Evolutionary conservation across 1,140 invertebrate genomes (phyloP), one percentile per base, ranked within the genome.

Genomic region (Ruditapes philippinarum): DNA sequence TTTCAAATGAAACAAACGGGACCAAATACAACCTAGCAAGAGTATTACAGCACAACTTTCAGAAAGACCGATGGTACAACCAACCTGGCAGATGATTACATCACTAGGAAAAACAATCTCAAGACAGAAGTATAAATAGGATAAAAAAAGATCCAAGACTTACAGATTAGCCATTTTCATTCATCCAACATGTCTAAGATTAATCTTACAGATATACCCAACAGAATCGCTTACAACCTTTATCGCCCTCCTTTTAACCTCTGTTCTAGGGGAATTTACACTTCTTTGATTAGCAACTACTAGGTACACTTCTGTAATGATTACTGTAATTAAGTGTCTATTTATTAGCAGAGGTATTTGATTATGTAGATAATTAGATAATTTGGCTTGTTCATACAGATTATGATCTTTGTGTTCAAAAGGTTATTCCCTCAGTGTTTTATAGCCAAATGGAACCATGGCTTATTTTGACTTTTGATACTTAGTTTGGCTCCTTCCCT

Each of bases 291-390:
- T 51, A 76, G 73, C 40, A 17, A 76, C 49, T 42, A 76, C n/a
- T 51, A 31, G 73, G 40, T 76, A 51, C 42, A 49, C 40, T 76
- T 76, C 73, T 51, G 22, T 49, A 42, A 76, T 76, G 45, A 76
- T 3, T 31, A 9, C 1, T 9, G 25, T 76, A 76, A 76, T 76
- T 76, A 76, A 76, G 73, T 51, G 19, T 14, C 54, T 38, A 81
- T 81, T 62, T 81, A 81, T 81, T 60, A 81, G 42, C 57, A 60
- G 38, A 28, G 36, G 79, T 62, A 28, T 60, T 62, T 57, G 79
- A 62, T 81, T 62, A 62, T 60, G 38, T 40, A 40, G 79, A 62
- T 81, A 81, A 81, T 62, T 60, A 81, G 79, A 40, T 81, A 42
- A 81, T 81, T 60, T 40, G 33, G 36, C 79, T 60, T 60, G 79